Evolutionary conservation across 2,888 invertebrate genomes (phyloP), one percentile per base, ranked within the genome.

Genomic region (Terebella lapidaria): DNA sequence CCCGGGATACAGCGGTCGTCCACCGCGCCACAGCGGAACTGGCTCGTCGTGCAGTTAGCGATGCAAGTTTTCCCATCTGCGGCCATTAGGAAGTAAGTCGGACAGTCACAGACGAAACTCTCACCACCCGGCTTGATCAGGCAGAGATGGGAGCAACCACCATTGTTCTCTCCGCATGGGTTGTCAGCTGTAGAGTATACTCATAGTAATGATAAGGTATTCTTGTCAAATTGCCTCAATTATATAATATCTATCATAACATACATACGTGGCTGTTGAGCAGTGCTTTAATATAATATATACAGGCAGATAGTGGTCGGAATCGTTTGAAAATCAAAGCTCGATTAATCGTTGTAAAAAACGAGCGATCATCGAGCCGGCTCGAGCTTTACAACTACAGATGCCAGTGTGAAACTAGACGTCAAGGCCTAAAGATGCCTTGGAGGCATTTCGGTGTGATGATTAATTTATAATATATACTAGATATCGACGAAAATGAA

Each of bases 81-180:
- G 1, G 71, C 68, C 58, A 81, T 65, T 57, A 95, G 80, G 82
- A 92, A 99, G 74, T 94, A 92, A 80, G 97, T 94, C 0, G 99
- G 97, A 79, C 99, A 99, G 1, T 89, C 89, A 76, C 99, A 99
- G 2, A 87, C 88, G 78, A 86, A 91, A 22, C 88, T 89, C 28
- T 74, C 70, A 28, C 83, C 83, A 20, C 84, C 83, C 20, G 94
- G 92, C 0, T 92, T 87, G 49, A 99, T 88, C 27, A 99, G 83
- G 76, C 97, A 97, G 3, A 97, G 85, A 83, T 97, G 96, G 0
- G 94, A 92, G 76, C 97, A 99, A 2, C 93, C 94, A 25, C 95
- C 96, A 76, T 99, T 97, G 76, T 92, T 89, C 1, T 84, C 83
- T 0, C 89, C 91, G 75, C 97, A 99, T 0, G 97, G 96, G 82